Percentiles rank a stretch among this genome's conserved stretches.
Conservation (phyloP, 2,113 vertebrate genomes). For the Nycticorax nycticorax region DNA sequence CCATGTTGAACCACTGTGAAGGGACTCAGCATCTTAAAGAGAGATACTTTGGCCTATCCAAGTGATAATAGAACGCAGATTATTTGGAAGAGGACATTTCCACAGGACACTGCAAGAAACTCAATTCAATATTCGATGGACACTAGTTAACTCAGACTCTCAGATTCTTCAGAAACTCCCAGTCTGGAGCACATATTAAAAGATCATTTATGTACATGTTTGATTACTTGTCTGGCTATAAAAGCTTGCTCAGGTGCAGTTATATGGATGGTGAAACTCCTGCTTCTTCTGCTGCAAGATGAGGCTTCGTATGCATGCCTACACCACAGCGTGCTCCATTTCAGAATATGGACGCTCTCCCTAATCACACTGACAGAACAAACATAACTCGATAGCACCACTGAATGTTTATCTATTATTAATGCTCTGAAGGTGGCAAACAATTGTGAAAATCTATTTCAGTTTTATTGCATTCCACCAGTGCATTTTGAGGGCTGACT, state of each 20-base stretch:
- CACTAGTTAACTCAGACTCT: neutral
- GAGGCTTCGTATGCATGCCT: accelerated
- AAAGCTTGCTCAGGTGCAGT: neutral
- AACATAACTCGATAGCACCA: neutral
- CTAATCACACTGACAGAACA: neutral
- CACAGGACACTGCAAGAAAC: neutral
- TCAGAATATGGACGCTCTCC: neutral
- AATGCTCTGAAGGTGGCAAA: neutral
- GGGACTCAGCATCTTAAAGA: neutral
- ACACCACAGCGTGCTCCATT: neutral
- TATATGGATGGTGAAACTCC: neutral
- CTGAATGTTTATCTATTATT: neutral
- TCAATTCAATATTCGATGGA: neutral
- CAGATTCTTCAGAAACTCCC: neutral
- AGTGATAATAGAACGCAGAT: too few relatives aligned
- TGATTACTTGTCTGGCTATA: neutral
- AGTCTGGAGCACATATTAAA: neutral
- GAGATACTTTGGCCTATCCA: neutral
- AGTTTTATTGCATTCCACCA: neutral
- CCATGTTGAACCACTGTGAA: neutral
- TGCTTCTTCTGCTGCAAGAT: neutral
- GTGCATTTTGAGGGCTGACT: neutral
- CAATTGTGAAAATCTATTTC: neutral
- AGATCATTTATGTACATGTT: neutral
- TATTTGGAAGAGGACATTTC: neutral